A percentile compares a stretch with the other conserved stretches of the same genome.
phyloP scores from a whole-genome alignment of 2,888 invertebrate species.

The Latrodectus elegans region DNA sequence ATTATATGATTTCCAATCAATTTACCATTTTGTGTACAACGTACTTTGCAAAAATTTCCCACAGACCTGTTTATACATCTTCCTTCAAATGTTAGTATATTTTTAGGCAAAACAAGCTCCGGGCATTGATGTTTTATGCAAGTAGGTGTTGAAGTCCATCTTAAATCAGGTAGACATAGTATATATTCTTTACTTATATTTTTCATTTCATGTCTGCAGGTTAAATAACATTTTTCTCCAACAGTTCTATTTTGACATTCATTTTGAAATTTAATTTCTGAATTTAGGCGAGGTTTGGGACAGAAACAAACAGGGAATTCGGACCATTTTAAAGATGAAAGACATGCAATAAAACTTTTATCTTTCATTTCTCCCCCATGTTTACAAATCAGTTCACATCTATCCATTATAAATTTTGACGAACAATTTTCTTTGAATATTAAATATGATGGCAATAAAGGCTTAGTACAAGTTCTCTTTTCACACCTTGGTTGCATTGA shows the following conservation, averaged over 20 bases:
- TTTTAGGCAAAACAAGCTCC: neutral
- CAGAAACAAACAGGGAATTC: neutral
- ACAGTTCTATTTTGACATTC: neutral
- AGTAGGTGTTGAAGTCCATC: neutral
- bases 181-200: neutral
- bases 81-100: neutral
- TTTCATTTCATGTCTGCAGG: neutral
- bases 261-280: neutral
- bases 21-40: slow-evolving; percentile 1
- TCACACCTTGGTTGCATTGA: neutral
- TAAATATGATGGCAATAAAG: neutral
- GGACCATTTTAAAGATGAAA: neutral
- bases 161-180: neutral
- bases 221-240: neutral
- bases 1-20: neutral
- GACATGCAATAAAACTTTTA: neutral
- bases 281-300: neutral
- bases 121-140: neutral
- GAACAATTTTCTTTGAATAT: neutral
- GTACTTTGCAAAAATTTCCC: neutral
- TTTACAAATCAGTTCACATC: neutral
- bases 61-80: neutral
- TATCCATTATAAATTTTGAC: neutral
- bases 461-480: neutral
- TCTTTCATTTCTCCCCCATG: neutral